phyloP scores from a whole-genome alignment of 2,888 invertebrate genomes.

The Cosmopolites sordidus region DNA sequence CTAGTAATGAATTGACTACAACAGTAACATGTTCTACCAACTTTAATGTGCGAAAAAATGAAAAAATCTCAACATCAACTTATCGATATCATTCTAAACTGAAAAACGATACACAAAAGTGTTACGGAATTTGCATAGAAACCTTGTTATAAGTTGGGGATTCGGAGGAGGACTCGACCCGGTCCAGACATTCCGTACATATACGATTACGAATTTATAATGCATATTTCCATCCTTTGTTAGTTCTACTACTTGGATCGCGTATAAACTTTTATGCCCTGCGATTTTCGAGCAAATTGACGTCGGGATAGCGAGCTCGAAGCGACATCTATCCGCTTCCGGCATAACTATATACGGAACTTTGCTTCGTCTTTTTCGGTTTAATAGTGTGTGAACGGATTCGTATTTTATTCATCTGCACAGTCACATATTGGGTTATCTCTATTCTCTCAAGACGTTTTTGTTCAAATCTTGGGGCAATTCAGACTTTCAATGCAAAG shows the following conservation, averaged over 20 bases:
- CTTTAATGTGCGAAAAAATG: too few relatives aligned
- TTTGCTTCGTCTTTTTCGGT: not conserved
- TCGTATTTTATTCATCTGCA: not conserved
- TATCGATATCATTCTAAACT: too few relatives aligned
- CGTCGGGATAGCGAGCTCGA: not conserved
- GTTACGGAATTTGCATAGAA: slow-evolving; percentile 19
- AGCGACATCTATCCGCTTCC: too few relatives aligned
- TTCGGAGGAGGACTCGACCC: not conserved
- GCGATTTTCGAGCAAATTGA: slow-evolving; percentile 1
- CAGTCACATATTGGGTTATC: too few relatives aligned
- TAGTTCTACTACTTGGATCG: not conserved
- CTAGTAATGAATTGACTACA: too few relatives aligned
- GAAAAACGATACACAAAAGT: slow-evolving; percentile 1
- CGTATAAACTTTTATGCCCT: slow-evolving; percentile 4
- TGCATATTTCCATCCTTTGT: slow-evolving; percentile 10
- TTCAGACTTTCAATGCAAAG: too few relatives aligned
- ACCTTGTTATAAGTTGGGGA: slow-evolving; percentile 20
- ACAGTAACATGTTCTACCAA: too few relatives aligned
- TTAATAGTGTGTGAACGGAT: not conserved
- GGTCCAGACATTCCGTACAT: slow-evolving; percentile 12
- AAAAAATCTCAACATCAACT: too few relatives aligned
- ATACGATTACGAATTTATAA: slow-evolving; percentile 13
- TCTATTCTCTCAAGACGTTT: too few relatives aligned
- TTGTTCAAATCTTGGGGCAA: too few relatives aligned
- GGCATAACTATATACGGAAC: too few relatives aligned